Base-by-base conservation (phyloP, 1,140 invertebrate genomes). In the Notospermus geniculatus region DNA sequence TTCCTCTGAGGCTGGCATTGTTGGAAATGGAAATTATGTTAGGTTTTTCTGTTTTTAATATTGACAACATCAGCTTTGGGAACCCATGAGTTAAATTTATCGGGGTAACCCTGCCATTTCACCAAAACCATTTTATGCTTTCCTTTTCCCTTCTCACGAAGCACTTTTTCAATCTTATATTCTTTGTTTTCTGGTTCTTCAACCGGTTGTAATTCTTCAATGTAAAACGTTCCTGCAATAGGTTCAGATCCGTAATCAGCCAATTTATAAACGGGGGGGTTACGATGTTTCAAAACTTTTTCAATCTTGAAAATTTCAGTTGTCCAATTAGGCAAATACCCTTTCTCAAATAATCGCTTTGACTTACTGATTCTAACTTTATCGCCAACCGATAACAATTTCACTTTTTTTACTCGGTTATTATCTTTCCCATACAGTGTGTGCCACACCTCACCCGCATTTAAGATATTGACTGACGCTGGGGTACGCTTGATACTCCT, bases 61-160 rank as follows among this genome's bases (percentile, higher is more conserved):
- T 50, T 50, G 4, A 7, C 25, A 5, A 50, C n/a, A 50, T 50
- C 46, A 23, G 19, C 4, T 23, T 19, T 27, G 5, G 4, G 4
- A 5, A 50, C 5, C 46, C 46, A 50, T 23, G 46, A 7, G 25
- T 50, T 50, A 27, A 50, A 50, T 50, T 50, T 50, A 50, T 50
- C 46, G 5, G 46, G 46, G n/a, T 50, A 50, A 27, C n/a, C n/a
- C n/a, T 7, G n/a, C 46, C 46, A 50, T 27, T 50, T 50, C n/a
- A 50, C 46, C 5, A 50, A n/a, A 5, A 23, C n/a, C 25, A 23
- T 19, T 50, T 50, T 50, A 4, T 27, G 46, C 9, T 23, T 27
- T 9, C 46, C 46, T 50, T 50, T 50, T 9, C 46, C 46, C 46
- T 27, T 19, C n/a, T 19, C 25, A 4, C n/a, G 4, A 7, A 50